phyloP scores from a whole-genome alignment of 2,113 vertebrate genomes.

The Cryptomyrus ogoouensis region DNA sequence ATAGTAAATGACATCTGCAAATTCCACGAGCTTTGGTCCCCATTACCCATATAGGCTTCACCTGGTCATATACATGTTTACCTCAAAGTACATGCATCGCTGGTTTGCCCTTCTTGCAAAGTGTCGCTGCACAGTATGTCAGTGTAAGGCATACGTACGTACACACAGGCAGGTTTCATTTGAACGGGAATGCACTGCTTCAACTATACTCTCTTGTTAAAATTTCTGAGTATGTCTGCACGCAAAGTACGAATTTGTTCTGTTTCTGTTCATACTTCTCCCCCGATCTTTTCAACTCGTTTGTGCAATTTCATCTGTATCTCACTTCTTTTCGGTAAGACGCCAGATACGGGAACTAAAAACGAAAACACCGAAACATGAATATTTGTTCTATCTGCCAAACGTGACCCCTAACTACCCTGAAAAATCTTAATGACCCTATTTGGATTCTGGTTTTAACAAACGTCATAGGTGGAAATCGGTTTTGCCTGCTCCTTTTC shows the following conservation, averaged over 20 bases:
- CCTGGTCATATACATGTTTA: background rate
- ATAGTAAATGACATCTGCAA: background rate
- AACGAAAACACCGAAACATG: background rate
- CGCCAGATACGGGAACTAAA: background rate
- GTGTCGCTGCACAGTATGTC: background rate
- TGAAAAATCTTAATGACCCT: conserved; percentile 21
- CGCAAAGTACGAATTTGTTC: background rate
- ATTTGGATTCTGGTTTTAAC: conserved; percentile 18
- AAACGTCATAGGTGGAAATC: conserved; percentile 42
- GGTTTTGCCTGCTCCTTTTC: conserved; percentile 29
- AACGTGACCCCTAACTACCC: background rate
- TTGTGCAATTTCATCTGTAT: background rate
- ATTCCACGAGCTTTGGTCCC: background rate
- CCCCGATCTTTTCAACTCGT: background rate
- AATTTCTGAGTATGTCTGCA: background rate
- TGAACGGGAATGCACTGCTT: background rate
- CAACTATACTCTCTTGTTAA: background rate
- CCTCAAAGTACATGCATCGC: background rate
- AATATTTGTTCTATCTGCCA: background rate
- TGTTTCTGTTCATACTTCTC: background rate
- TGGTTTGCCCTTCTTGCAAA: background rate
- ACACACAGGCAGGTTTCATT: background rate
- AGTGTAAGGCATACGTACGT: background rate
- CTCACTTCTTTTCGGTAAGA: background rate
- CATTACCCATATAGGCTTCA: background rate